Evolutionary conservation across 2,113 vertebrate species (phyloP), one percentile per base, ranked within the genome.

Genomic region (Hippocampus guttulatus): DNA sequence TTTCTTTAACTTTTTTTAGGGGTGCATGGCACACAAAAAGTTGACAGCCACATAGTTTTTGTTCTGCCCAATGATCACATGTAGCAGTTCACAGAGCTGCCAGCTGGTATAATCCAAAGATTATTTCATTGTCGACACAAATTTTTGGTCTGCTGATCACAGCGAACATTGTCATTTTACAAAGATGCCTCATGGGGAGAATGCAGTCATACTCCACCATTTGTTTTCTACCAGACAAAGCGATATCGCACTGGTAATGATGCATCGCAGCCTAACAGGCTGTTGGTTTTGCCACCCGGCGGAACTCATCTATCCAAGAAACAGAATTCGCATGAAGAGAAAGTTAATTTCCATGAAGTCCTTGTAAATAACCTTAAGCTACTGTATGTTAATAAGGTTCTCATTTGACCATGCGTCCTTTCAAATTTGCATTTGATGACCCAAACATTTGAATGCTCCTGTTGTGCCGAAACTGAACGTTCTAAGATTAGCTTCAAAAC

Each of bases 291-390:
- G n/a, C 41, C 2, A 12, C 52, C 54, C 41, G 2, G 41, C 5
- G 15, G 60, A 49, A 68, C 43, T 64, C 51, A 75, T 71, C 60
- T 52, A 65, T 69, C 57, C 55, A 27, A 12, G 55, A 58, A 58
- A 27, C 55, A 27, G 23, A 27, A n/a, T 55, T 55, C 9, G 7
- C 52, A 51, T 51, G 21, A 55, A 55, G 52, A 55, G 52, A 23
- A 54, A 54, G 9, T 54, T 23, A 54, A 11, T n/a, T 55, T 55
- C 9, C 52, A 23, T 4, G 21, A 21, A 55, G 23, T n/a, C n/a
- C 52, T 55, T 15, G 2, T 9, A 55, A 23, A 55, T 23, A 55
- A n/a, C 21, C 8, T 21, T 1, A 23, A 55, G 52, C 21, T 10
- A 38, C 33, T 38, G 0, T 38, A 10, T 55, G 21, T 55, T 55